Percentiles rank a stretch among this genome's conserved stretches.
Conservation (phyloP, 2,888 invertebrate genomes). For the Tetropium fuscum region DNA sequence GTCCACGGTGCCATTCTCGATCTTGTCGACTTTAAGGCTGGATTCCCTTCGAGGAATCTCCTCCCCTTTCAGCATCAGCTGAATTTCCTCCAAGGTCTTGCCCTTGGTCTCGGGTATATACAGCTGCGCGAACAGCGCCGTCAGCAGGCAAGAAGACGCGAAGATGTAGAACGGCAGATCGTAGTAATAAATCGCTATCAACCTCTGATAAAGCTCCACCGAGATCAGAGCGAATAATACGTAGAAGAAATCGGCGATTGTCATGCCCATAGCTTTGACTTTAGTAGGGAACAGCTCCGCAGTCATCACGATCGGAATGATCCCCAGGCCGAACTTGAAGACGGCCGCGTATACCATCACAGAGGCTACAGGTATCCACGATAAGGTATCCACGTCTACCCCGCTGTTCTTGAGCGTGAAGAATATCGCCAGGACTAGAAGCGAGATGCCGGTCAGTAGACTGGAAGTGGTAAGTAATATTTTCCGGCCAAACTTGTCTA, state of each 20-base stretch:
- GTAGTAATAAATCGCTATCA: constrained; percentile 53
- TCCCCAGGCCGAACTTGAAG: constrained; percentile 60
- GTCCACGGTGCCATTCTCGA: not conserved
- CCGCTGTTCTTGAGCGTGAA: constrained; percentile 56
- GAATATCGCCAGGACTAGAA: constrained; percentile 57
- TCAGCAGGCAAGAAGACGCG: constrained; percentile 54
- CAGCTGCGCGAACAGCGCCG: constrained; percentile 56
- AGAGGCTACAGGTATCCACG: constrained; percentile 49
- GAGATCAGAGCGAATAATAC: constrained; percentile 56
- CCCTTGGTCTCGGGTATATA: constrained; percentile 61
- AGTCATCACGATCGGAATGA: constrained; percentile 62
- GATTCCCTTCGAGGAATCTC: constrained; percentile 12
- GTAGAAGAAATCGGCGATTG: constrained; percentile 59
- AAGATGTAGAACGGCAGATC: constrained; percentile 61
- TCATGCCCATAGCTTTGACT: constrained; percentile 63
- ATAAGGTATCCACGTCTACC: constrained; percentile 47
- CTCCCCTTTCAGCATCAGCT: constrained; percentile 58
- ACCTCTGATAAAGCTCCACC: constrained; percentile 55
- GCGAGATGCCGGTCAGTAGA: constrained; percentile 56
- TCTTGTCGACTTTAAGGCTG: constrained; percentile 6
- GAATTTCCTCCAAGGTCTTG: constrained; percentile 61
- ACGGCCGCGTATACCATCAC: constrained; percentile 45
- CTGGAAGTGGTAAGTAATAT: constrained; percentile 56
- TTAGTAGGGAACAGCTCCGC: constrained; percentile 62
- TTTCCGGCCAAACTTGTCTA: constrained; percentile 61